Percentiles rank a stretch among this genome's conserved stretches.
Evolutionary conservation across 2,797 vertebrate genomes (phyloP).

Genomic region (Paramormyrops hopkinsi): DNA sequence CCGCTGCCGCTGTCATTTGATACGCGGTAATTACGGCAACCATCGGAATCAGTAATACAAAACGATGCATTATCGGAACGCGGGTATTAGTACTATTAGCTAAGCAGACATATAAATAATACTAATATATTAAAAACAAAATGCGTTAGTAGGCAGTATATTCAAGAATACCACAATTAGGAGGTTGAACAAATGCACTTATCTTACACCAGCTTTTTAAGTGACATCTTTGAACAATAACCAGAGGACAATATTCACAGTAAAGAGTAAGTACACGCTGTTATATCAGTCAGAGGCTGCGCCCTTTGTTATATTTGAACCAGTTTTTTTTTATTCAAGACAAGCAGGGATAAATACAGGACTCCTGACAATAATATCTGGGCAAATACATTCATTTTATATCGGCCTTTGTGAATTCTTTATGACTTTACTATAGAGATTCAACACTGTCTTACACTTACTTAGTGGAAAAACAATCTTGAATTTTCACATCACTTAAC

Average conservation of each 20-base stretch:
- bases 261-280: not conserved
- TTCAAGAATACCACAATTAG: not conserved
- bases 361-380: not conserved
- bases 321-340: not conserved
- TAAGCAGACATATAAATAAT: not conserved
- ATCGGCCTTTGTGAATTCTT: not conserved
- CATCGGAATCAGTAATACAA: not conserved
- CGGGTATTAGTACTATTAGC: not conserved
- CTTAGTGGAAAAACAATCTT: not conserved
- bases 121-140: not conserved
- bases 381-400: not conserved
- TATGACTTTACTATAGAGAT: not conserved
- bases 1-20: slow-evolving; percentile 7
- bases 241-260: not conserved
- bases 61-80: not conserved
- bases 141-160: not conserved
- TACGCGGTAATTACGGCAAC: not conserved
- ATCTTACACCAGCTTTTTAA: not conserved
- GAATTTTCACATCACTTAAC: not conserved
- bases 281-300: not conserved
- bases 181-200: not conserved
- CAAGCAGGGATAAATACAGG: not conserved
- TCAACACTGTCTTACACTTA: not conserved
- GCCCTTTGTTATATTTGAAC: not conserved
- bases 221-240: not conserved